A percentile compares a stretch with the other conserved stretches of the same genome.
These are phyloP conservation scores for Pachyramphus minor DNA, from an alignment of 2,113 vertebrate genomes.

Conservation along the genomic window DNA sequence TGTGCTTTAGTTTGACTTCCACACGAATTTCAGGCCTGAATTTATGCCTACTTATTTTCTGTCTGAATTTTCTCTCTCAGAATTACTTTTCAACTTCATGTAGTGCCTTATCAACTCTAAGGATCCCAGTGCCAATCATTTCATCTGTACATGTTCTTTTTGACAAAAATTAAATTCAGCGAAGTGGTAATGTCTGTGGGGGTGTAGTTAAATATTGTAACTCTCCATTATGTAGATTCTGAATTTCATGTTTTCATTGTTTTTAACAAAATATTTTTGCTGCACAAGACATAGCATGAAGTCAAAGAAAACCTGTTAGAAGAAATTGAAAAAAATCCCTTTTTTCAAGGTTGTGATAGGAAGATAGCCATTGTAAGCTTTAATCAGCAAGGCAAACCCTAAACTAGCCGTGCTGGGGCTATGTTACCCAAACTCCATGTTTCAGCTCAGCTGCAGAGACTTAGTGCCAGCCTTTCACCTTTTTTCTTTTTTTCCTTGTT, in stretches of 20 bases:
- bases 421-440: background rate
- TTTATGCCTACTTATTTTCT: background rate
- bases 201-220: background rate
- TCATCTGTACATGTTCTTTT: background rate
- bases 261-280: background rate
- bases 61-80: background rate
- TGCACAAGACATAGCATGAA: background rate
- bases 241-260: background rate
- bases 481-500: background rate
- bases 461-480: background rate
- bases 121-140: background rate
- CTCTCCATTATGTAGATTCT: background rate
- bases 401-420: background rate
- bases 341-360: background rate
- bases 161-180: background rate
- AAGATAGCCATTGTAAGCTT: background rate
- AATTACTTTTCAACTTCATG: background rate
- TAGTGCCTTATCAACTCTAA: background rate
- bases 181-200: rapidly evolving
- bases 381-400: background rate
- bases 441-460: background rate
- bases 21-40: background rate
- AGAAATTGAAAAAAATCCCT: rapidly evolving
- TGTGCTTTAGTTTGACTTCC: background rate
- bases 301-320: background rate